Base-by-base conservation (phyloP, 2,797 vertebrate species). In the Melanotaenia trifasciata region DNA sequence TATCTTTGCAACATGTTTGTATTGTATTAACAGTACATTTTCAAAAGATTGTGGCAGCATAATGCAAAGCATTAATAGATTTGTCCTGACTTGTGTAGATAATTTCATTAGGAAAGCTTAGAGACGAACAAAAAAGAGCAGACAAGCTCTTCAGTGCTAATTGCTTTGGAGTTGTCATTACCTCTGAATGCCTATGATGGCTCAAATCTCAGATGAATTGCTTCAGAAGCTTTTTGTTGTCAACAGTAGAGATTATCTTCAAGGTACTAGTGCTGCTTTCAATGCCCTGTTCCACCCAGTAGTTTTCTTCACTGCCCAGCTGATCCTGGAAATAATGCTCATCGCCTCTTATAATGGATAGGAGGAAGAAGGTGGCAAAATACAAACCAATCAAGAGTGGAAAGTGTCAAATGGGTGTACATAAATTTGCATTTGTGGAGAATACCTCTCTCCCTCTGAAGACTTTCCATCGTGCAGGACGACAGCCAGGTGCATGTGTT, bases 341-440 rank as follows among this genome's bases (percentile, higher is more conserved):
- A 94, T 93, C 83, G 84, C 84, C 72, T 78, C 58, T 82, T 78
- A 90, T 91, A 88, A 93, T 87, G 67, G 78, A 62, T 65, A 87
- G 77, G 70, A 72, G 80, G 74, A 67, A 87, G 66, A 82, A 74
- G 86, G 80, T 81, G 79, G 80, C 63, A 78, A 74, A 83, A 90
- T 83, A 82, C 85, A 88, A 91, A 87, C 84, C 83, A 89, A 81
- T 90, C 87, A 81, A 65, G 80, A 87, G 72, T 74, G 80, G 74
- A 84, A 88, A 64, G 78, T 87, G 87, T 90, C 79, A 88, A 86
- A 91, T 78, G 78, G 89, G 86, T 77, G 87, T 88, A 82, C 90
- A 91, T 90, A 89, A 75, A 91, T 93, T 92, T 88, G 68, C 71
- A 80, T 89, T 75, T 78, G 67, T 76, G 68, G 84, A 72, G 74